Base-by-base conservation (phyloP, 2,797 vertebrate species). In the Poecilia wingei region DNA sequence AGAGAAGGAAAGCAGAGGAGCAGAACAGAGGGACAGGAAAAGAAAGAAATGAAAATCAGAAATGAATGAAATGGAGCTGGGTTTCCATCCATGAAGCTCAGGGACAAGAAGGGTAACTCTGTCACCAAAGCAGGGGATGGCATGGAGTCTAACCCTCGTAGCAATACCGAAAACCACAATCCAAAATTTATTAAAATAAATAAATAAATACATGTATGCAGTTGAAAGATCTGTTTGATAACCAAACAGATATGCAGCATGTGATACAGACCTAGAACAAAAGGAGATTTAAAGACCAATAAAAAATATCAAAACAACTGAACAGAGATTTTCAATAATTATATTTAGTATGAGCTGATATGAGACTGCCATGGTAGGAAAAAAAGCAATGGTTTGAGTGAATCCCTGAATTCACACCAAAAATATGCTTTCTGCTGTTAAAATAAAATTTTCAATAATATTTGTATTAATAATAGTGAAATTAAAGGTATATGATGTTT, bases 21-120 rank as follows among this genome's bases (percentile, higher is more conserved):
- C 79, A 89, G 91, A 88, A 92, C 88, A 94, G 96, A 97, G 94
- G 97, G 97, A 94, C 96, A 97, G 96, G 95, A 96, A 96, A 95
- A 84, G 78, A 87, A 90, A 96, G 92, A 95, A 96, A 96, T 96
- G 89, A 92, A 95, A 97, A 96, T 97, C 97, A 98, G 96, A 97
- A 90, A 98, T 97, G 97, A 96, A 97, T 97, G 96, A 96, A 95
- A 95, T 93, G 92, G 91, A 89, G 88, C 94, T 94, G 96, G 96
- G 95, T 94, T 90, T 95, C 94, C 89, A 89, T 94, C 90, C 92
- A 95, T 94, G 94, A 94, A 93, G 95, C 95, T 88, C 51, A 59
- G 53, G 64, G 57, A 74, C 76, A 55, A 53, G 80, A 76, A 74
- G 81, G 83, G 83, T 73, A 86, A 87, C 80, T 82, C 84, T 92